These are phyloP conservation scores for Egretta garzetta DNA, from an alignment of 2,113 vertebrate genomes.

Conservation along the genomic window DNA sequence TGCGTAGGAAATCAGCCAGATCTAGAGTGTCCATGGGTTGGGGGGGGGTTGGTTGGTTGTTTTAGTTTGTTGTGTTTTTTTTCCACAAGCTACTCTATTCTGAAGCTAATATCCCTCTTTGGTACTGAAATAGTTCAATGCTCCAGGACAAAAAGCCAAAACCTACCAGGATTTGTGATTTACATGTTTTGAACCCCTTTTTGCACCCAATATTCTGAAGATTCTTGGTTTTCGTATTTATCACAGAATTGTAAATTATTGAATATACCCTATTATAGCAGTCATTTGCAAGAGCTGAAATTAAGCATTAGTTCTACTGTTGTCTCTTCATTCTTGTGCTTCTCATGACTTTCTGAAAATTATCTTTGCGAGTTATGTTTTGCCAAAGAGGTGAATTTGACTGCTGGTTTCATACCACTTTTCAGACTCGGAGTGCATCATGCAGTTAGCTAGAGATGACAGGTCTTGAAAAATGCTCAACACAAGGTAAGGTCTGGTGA, in stretches of 20 bases:
- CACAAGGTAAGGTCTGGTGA: background rate
- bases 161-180: background rate
- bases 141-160: background rate
- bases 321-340: background rate
- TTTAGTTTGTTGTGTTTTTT: background rate
- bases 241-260: background rate
- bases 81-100: background rate
- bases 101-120: background rate
- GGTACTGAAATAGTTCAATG: background rate
- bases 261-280: background rate
- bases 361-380: background rate
- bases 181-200: background rate
- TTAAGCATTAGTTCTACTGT: background rate
- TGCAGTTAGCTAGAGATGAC: background rate
- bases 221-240: background rate
- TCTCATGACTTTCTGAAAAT: background rate
- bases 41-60: fast-evolving
- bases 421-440: background rate
- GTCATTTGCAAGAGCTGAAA: background rate
- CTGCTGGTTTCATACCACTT: background rate
- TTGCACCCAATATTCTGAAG: background rate
- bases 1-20: background rate
- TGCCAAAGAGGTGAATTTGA: background rate
- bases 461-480: background rate
- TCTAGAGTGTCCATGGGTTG: background rate